These are phyloP conservation scores for Hirtodrosophila histrioides DNA, from an alignment of 2,888 invertebrate species.

Conservation along the genomic window DNA sequence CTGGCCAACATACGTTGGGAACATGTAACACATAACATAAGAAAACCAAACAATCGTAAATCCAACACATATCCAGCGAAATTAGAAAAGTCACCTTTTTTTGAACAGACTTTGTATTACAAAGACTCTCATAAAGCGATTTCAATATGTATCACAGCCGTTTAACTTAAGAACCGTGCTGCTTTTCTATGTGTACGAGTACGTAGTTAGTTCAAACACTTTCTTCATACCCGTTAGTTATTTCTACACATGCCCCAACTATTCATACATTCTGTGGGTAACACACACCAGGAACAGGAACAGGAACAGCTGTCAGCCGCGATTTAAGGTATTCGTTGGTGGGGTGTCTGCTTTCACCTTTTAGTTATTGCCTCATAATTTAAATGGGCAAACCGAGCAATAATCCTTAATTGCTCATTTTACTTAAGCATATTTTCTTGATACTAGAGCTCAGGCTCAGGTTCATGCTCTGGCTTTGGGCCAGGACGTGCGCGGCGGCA, in stretches of 20 bases:
- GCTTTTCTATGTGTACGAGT: too few species aligned
- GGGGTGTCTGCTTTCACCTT: conserved; percentile 36
- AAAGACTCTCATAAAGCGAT: too few species aligned
- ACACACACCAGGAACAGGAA: neutral
- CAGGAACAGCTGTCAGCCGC: conserved; percentile 32
- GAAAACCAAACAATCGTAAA: too few species aligned
- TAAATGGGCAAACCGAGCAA: conserved; percentile 73
- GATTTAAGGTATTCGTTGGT: conserved; percentile 32
- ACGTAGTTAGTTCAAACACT: too few species aligned
- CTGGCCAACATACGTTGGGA: too few species aligned
- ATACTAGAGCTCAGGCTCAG: conserved; percentile 16
- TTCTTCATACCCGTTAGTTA: neutral
- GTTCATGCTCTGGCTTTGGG: neutral
- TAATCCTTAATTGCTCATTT: conserved; percentile 79
- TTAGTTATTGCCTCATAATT: conserved; percentile 64
- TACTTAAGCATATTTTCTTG: conserved; percentile 72
- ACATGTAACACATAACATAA: too few species aligned
- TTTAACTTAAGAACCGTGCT: too few species aligned
- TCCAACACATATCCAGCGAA: too few species aligned
- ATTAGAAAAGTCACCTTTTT: too few species aligned
- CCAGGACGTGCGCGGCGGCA: neutral
- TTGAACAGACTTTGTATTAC: too few species aligned
- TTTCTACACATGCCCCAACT: conserved; percentile 9
- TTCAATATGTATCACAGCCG: too few species aligned
- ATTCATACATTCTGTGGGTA: too few species aligned